Evolutionary conservation across 2,797 vertebrate species (phyloP).

Genomic region (Amniataba percoides): DNA sequence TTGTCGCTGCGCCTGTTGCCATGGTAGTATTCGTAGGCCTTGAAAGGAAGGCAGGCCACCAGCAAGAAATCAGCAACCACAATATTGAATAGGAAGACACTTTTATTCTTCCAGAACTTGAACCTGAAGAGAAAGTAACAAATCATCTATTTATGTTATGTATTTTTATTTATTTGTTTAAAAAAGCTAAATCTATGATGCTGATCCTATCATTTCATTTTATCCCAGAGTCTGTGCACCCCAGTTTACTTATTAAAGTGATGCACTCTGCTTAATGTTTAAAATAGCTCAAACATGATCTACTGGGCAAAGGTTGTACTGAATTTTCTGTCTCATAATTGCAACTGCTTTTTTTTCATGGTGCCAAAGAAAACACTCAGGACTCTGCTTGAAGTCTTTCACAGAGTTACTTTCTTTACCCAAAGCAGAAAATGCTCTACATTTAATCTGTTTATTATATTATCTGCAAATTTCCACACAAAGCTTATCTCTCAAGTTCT

Average conservation of each 20-base stretch:
- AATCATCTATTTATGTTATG: not conserved
- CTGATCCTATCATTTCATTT: not conserved
- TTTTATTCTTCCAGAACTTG: slow-evolving; percentile 86
- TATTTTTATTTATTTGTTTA: not conserved
- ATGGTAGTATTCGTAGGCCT: slow-evolving; percentile 65
- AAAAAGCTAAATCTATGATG: not conserved
- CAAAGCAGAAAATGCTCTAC: not conserved
- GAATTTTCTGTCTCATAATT: not conserved
- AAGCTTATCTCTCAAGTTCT: no score
- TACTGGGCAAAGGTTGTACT: not conserved
- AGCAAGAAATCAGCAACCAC: slow-evolving; percentile 81
- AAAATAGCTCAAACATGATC: not conserved
- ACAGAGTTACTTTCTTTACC: not conserved
- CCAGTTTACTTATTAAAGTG: not conserved
- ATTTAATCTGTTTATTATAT: not conserved
- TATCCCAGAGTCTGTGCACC: not conserved
- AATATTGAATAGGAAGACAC: slow-evolving; percentile 83
- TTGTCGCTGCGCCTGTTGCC: slow-evolving; percentile 45
- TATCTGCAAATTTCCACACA: not conserved
- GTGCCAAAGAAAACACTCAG: slow-evolving; percentile 8
- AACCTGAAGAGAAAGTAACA: slow-evolving; percentile 58
- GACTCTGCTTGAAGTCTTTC: not conserved
- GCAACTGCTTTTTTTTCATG: no score
- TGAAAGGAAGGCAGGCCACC: slow-evolving; percentile 77
- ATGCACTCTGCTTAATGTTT: not conserved